Evolutionary conservation across 2,113 vertebrate species (phyloP).

Genomic region (Potamarius usumacintae): DNA sequence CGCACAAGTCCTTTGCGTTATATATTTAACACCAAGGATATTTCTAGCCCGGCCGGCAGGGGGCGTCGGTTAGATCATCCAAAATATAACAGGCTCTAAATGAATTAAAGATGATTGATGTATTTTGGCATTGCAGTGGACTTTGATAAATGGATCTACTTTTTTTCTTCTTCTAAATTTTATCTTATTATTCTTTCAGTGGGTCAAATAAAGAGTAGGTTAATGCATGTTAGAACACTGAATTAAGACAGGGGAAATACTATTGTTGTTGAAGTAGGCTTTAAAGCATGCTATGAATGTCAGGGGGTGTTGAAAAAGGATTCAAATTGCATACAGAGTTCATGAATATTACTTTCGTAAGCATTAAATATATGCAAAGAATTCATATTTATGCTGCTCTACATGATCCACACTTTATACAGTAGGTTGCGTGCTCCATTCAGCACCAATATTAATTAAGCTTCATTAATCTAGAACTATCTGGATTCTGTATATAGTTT

Average conservation of each 20-base stretch:
- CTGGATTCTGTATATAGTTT: background rate
- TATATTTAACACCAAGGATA: constrained; percentile 8
- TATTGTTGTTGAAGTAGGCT: background rate
- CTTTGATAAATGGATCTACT: background rate
- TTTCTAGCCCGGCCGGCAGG: background rate
- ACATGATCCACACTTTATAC: background rate
- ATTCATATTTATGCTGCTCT: background rate
- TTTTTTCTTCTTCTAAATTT: too few species aligned
- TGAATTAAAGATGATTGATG: background rate
- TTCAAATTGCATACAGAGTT: background rate
- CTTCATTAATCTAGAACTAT: background rate
- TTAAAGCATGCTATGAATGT: background rate
- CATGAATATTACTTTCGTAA: background rate
- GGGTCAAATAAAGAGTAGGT: background rate
- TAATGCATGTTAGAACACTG: background rate
- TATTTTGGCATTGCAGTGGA: background rate
- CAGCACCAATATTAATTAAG: background rate
- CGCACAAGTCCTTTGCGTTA: constrained; percentile 16
- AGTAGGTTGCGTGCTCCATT: background rate
- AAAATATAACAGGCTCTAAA: background rate
- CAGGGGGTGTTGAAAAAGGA: background rate
- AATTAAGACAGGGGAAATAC: background rate
- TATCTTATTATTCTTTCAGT: background rate
- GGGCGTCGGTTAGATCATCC: background rate
- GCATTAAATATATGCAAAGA: background rate